Conservation (phyloP, 2,888 invertebrate genomes). For the Hoplodrina ambigua region DNA sequence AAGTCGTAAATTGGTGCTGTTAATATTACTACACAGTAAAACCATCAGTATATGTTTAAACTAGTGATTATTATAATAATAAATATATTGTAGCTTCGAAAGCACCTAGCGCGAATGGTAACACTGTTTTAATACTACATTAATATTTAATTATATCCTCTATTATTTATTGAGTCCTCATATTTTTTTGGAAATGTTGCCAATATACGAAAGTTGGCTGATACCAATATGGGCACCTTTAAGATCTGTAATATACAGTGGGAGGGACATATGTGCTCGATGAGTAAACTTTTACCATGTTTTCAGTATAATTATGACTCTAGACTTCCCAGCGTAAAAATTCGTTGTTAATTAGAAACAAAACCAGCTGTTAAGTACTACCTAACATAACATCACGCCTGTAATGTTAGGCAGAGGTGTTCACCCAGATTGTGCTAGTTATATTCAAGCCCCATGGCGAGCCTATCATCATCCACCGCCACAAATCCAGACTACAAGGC, state of each 20-base stretch:
- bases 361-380: too few species aligned
- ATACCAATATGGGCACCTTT: not conserved
- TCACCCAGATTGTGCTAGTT: too few species aligned
- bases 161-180: constrained; percentile 57
- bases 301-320: too few species aligned
- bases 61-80: constrained; percentile 15
- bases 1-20: not conserved
- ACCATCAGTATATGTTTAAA: constrained; percentile 11
- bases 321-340: too few species aligned
- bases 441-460: too few species aligned
- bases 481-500: too few species aligned
- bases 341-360: too few species aligned
- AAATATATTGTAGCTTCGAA: constrained; percentile 50
- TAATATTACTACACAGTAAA: not conserved
- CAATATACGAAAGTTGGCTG: constrained; percentile 34
- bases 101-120: constrained; percentile 69
- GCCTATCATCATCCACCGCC: too few species aligned
- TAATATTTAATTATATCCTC: constrained; percentile 42
- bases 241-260: not conserved
- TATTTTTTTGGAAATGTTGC: constrained; percentile 39
- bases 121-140: constrained; percentile 57
- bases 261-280: too few species aligned
- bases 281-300: too few species aligned
- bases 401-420: too few species aligned
- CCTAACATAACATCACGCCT: too few species aligned